Evolutionary conservation across 1,140 invertebrate species (phyloP).

Genomic region (Drosophila pseudoananassae): DNA sequence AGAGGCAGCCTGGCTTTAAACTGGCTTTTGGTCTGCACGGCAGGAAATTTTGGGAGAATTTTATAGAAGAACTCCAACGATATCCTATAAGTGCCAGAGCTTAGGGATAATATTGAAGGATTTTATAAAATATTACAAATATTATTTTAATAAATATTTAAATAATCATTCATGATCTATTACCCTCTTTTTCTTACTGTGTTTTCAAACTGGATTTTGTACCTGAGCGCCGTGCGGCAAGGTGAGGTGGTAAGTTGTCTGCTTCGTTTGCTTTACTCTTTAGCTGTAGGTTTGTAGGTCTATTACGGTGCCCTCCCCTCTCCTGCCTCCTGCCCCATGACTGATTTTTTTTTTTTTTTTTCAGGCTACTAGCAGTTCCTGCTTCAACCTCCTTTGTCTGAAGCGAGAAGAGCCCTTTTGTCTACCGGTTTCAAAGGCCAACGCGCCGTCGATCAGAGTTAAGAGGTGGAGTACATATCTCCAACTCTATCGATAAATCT

Average conservation of each 20-base stretch:
- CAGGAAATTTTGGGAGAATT: neutral
- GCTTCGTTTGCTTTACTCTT: slow-evolving; percentile 36
- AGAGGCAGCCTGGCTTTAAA: slow-evolving; percentile 38
- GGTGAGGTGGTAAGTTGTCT: slow-evolving; percentile 45
- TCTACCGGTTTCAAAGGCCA: slow-evolving; percentile 61
- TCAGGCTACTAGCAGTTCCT: slow-evolving; percentile 11
- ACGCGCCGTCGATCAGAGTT: slow-evolving; percentile 52
- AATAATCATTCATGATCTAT: neutral
- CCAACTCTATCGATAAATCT: slow-evolving; percentile 13
- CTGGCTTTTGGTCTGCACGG: slow-evolving; percentile 36
- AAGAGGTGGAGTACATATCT: neutral
- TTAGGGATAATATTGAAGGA: too few relatives aligned
- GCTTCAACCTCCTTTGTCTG: slow-evolving; percentile 54
- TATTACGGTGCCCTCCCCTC: slow-evolving; percentile 56
- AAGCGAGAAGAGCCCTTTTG: slow-evolving; percentile 53
- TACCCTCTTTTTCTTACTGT: neutral
- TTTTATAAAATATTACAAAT: too few relatives aligned
- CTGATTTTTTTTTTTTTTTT: neutral
- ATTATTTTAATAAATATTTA: too few relatives aligned
- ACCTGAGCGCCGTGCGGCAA: slow-evolving; percentile 26
- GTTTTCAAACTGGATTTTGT: slow-evolving; percentile 53
- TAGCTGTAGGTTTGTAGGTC: slow-evolving; percentile 70
- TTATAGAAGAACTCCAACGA: too few relatives aligned
- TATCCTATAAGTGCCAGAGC: too few relatives aligned
- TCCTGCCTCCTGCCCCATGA: neutral